phyloP scores from a whole-genome alignment of 1,140 invertebrate genomes.

The Nylanderia fulva region DNA sequence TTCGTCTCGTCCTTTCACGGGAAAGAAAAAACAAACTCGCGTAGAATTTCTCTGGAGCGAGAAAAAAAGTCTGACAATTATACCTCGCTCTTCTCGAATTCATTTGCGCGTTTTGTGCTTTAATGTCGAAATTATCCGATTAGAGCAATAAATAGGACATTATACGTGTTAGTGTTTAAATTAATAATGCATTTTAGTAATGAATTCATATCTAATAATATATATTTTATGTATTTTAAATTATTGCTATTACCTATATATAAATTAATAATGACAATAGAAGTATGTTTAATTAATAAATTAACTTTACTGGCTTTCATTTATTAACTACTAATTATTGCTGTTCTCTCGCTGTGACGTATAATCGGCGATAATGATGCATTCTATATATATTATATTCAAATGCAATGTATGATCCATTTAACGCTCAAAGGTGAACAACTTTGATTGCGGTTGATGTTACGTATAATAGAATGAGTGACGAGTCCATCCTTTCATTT shows the following conservation, averaged over 20 bases:
- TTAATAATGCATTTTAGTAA: no score
- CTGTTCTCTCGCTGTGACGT: not conserved
- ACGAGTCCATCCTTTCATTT: not conserved
- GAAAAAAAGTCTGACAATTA: not conserved
- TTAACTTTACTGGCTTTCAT: not conserved
- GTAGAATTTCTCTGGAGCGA: not conserved
- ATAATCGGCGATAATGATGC: not conserved
- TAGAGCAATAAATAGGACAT: no score
- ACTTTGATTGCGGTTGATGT: conserved; percentile 25
- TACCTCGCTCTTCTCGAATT: not conserved
- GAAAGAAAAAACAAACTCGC: not conserved
- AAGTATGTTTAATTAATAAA: not conserved
- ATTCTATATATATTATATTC: not conserved
- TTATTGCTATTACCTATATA: no score
- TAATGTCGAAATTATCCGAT: no score
- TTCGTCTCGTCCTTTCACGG: not conserved
- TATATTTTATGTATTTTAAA: no score
- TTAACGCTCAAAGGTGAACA: conserved; percentile 26
- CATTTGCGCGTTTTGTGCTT: no score
- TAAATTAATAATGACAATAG: not conserved
- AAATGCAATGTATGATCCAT: not conserved
- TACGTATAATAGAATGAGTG: conserved; percentile 13
- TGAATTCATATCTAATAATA: no score
- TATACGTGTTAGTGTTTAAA: no score
- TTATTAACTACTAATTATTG: not conserved